Percentiles rank a stretch among this genome's conserved stretches.
These are phyloP conservation scores for Columba livia DNA, from an alignment of 2,113 vertebrate genomes.

Conservation along the genomic window DNA sequence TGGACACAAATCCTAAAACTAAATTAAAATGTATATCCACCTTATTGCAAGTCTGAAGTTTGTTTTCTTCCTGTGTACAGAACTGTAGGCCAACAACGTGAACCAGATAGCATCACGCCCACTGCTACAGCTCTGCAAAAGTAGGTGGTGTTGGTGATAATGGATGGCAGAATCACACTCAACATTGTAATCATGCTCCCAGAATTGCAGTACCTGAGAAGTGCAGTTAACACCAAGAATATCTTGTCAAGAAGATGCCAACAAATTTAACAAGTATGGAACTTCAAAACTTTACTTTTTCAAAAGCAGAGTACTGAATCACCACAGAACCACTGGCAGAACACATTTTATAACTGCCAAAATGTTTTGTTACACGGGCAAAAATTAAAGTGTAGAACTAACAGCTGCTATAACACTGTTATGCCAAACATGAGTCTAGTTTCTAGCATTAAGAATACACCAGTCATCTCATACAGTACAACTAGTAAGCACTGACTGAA, in stretches of 20 bases:
- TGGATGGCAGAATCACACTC: conserved; percentile 76
- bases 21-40: not conserved
- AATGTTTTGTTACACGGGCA: not conserved
- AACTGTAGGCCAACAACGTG: conserved; percentile 62
- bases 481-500: not conserved
- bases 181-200: conserved; percentile 74
- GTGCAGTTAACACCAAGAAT: conserved; percentile 71
- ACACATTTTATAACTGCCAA: not conserved
- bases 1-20: not conserved
- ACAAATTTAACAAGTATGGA: conserved; percentile 56
- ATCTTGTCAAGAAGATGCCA: conserved; percentile 62
- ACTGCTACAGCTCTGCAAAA: conserved; percentile 71
- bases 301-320: conserved; percentile 33
- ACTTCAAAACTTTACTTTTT: conserved; percentile 69
- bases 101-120: conserved; percentile 74
- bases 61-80: conserved; percentile 26
- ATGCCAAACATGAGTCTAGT: not conserved
- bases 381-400: not conserved
- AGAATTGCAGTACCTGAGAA: conserved; percentile 78
- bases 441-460: not conserved
- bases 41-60: not conserved
- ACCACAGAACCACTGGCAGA: not conserved
- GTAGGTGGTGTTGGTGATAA: conserved; percentile 74
- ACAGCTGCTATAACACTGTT: not conserved
- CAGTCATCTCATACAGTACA: not conserved